Conservation (phyloP, 2,113 vertebrate species). For the Enhydra lutris region DNA sequence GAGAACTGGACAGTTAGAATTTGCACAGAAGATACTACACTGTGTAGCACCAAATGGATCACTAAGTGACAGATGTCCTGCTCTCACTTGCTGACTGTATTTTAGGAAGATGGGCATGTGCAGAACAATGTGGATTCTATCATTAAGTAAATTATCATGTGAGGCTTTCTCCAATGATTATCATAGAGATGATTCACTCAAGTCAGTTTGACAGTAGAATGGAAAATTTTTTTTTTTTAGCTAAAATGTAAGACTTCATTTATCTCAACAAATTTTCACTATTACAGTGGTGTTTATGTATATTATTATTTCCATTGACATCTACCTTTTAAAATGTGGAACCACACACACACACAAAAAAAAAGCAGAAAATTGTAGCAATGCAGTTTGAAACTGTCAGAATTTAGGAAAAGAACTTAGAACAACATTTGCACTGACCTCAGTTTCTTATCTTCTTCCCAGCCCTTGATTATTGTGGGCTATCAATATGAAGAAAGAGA, state of each 20-base stretch:
- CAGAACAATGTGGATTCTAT: background rate
- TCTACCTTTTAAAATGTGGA: background rate
- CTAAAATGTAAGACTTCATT: background rate
- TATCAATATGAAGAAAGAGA: background rate
- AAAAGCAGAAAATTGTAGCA: background rate
- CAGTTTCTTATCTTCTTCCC: background rate
- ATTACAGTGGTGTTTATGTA: background rate
- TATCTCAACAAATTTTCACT: background rate
- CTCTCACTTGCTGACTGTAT: background rate
- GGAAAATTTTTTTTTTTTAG: background rate
- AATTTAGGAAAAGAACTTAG: background rate
- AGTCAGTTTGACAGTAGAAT: background rate
- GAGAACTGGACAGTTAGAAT: background rate
- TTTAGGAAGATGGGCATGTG: background rate
- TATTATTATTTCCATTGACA: constrained; percentile 15
- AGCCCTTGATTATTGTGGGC: background rate
- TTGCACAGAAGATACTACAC: background rate
- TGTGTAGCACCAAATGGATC: background rate
- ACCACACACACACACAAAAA: background rate
- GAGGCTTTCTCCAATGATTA: background rate
- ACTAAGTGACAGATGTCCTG: background rate
- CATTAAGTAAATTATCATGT: background rate
- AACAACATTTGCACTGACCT: background rate
- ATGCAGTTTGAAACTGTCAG: background rate
- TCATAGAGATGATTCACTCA: background rate